phyloP scores from a whole-genome alignment of 2,113 vertebrate genomes.

The Labeo rohita region DNA sequence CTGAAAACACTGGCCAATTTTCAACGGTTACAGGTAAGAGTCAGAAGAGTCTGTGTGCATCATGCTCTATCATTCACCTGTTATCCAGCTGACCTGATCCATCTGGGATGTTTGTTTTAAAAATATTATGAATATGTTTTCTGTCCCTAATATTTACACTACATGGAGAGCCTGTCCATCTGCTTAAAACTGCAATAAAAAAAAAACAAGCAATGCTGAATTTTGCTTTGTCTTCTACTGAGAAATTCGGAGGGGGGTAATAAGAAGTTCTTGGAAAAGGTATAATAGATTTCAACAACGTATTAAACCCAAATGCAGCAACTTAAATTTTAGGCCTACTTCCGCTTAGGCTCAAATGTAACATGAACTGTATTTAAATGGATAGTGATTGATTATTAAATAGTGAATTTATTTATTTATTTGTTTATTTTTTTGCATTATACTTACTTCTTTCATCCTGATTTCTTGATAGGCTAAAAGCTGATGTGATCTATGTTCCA shows the following conservation, averaged over 20 bases:
- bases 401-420: too few species aligned
- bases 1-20: background rate
- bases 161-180: background rate
- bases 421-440: too few species aligned
- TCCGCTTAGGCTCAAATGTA: too few species aligned
- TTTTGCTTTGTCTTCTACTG: background rate
- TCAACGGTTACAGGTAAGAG: background rate
- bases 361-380: too few species aligned
- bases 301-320: background rate
- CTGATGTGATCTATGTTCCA: too few species aligned
- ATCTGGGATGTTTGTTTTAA: background rate
- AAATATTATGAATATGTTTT: background rate
- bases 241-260: background rate
- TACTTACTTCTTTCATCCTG: too few species aligned
- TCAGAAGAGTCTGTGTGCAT: too few species aligned
- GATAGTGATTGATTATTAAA: too few species aligned
- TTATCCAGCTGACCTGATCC: background rate
- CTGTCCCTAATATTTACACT: background rate
- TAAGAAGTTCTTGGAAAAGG: too few species aligned
- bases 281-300: too few species aligned
- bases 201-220: background rate
- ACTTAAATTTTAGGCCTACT: too few species aligned
- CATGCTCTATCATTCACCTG: background rate
- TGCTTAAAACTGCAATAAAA: background rate
- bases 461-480: too few species aligned